Evolutionary conservation across 2,797 vertebrate genomes (phyloP), one percentile per base, ranked within the genome.

Genomic region (Melanotaenia parkinsoni): DNA sequence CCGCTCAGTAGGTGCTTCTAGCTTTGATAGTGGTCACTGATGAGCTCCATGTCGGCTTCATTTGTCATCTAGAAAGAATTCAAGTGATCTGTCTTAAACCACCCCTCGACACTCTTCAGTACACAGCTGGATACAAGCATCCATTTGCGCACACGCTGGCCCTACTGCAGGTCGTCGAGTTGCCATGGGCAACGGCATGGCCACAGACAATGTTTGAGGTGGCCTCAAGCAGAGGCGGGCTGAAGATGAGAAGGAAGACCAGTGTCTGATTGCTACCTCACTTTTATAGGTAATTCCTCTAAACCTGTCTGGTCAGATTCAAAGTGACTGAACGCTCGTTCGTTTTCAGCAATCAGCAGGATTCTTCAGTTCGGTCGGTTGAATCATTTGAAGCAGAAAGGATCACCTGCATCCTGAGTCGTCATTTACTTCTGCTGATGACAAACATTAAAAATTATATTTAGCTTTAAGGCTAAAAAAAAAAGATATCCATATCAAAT

Each of bases 181-280:
- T 81, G 84, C 83, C 43, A 79, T 54, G 72, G 85, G 77, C 77
- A 76, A 86, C 74, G 2, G 63, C 77, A 59, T 67, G 68, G 72
- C 74, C 79, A 83, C 74, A 45, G 59, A 33, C 63, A 58, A 45
- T 80, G 60, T 79, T 81, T 80, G 73, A 79, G 57, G 59, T 74
- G 67, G 65, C 54, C 64, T 83, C 64, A 77, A 79, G 35, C 24
- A 74, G 22, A 53, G 45, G 63, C 63, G 22, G 70, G n/a, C 11
- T 35, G 58, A 3, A 22, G 28, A 53, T 13, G 20, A 67, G 53
- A 51, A 64, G 67, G 14, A 72, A 16, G 28, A 72, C 10, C 64
- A 56, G 64, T 30, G 35, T 11, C 67, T 63, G 70, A 87, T 80
- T 3, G 1, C 38, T 71, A 72, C 85, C 75, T 75, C 16, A 11